These are phyloP conservation scores for Euwallacea similis DNA, from an alignment of 1,140 invertebrate species.

Conservation along the genomic window DNA sequence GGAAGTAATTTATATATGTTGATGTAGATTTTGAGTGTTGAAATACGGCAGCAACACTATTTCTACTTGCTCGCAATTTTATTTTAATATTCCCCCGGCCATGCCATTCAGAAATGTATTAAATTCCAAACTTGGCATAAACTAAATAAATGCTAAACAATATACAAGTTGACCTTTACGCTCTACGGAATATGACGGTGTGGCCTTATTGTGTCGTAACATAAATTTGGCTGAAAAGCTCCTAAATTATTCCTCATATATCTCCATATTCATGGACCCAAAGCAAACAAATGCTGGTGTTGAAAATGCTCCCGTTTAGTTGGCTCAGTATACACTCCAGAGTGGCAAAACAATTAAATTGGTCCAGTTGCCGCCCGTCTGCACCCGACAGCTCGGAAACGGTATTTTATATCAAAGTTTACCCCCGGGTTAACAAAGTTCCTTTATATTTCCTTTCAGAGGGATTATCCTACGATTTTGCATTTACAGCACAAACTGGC, in stretches of 20 bases:
- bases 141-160: too few species aligned
- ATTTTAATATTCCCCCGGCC: too few species aligned
- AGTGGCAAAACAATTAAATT: conserved; percentile 18
- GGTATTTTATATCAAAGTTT: conserved; percentile 4
- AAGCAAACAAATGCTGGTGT: conserved; percentile 4
- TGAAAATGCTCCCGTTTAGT: not conserved
- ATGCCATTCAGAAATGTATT: too few species aligned
- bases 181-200: too few species aligned
- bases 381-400: not conserved
- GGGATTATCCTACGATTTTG: not conserved
- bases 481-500: conserved; percentile 1
- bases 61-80: too few species aligned
- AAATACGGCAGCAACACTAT: too few species aligned
- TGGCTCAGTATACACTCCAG: not conserved
- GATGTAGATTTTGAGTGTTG: too few species aligned
- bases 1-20: too few species aligned
- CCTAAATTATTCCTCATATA: not conserved
- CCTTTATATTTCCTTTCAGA: not conserved
- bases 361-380: conserved; percentile 2
- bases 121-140: too few species aligned
- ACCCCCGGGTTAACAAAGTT: conserved; percentile 5
- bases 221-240: not conserved
- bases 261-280: not conserved
- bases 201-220: not conserved
- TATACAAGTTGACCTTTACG: too few species aligned